Evolutionary conservation across 1,140 invertebrate genomes (phyloP).

Genomic region (Drosophila busckii): DNA sequence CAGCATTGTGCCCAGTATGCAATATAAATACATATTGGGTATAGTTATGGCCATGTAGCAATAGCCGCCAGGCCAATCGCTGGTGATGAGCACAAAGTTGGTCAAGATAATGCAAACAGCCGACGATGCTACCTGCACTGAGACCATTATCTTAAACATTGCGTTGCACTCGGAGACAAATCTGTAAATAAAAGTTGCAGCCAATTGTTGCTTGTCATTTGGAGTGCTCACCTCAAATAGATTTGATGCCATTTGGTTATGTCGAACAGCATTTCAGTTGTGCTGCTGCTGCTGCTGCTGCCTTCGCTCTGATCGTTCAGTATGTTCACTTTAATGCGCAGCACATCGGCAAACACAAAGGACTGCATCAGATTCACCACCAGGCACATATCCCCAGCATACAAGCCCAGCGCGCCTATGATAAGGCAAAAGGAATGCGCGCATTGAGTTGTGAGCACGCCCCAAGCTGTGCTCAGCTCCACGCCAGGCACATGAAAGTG

Average conservation of each 20-base stretch:
- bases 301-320: constrained; percentile 19
- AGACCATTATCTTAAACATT: constrained; percentile 30
- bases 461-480: constrained; percentile 19
- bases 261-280: constrained; percentile 12
- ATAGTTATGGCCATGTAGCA: constrained; percentile 18
- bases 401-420: constrained; percentile 33
- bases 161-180: constrained; percentile 27
- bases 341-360: constrained; percentile 32
- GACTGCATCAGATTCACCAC: constrained; percentile 29
- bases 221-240: constrained; percentile 34
- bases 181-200: constrained; percentile 1
- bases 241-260: constrained; percentile 44
- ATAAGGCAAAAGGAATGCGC: constrained; percentile 1
- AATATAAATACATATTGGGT: constrained; percentile 39
- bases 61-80: constrained; percentile 34
- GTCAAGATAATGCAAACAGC: constrained; percentile 37
- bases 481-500: constrained; percentile 41
- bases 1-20: constrained; percentile 41
- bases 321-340: constrained; percentile 23
- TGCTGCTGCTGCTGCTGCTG: background rate
- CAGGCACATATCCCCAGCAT: constrained; percentile 38
- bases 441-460: constrained; percentile 15
- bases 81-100: constrained; percentile 24
- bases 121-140: constrained; percentile 22
- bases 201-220: background rate